These are phyloP conservation scores for Bubalus kerabau DNA, from an alignment of 2,113 vertebrate species.

Conservation along the genomic window DNA sequence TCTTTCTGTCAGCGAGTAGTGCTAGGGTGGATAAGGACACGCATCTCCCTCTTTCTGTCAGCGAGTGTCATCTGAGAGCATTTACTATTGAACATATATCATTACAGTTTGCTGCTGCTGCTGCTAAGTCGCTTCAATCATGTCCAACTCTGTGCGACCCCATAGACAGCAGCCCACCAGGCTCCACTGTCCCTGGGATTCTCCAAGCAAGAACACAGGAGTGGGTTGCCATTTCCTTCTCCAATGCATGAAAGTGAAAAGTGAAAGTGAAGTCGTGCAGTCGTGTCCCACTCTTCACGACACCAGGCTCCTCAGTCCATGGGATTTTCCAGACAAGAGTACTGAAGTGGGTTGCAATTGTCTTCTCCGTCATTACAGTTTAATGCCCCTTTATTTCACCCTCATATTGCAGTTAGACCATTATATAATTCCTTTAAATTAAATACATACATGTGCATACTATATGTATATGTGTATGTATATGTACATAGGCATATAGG, in stretches of 20 bases:
- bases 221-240: no score
- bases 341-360: no score
- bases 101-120: neutral
- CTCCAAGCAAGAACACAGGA: no score
- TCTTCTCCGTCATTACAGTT: neutral
- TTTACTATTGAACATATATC: neutral
- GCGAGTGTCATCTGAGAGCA: neutral
- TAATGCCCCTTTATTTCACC: neutral
- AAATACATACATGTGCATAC: neutral
- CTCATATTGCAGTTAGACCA: neutral
- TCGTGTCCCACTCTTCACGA: rapidly evolving
- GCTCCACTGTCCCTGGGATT: no score
- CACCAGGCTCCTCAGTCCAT: no score
- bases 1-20: no score
- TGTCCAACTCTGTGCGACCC: no score
- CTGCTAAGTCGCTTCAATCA: neutral
- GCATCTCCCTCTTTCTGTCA: neutral
- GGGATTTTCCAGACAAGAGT: no score
- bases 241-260: no score
- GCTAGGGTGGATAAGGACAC: neutral
- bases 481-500: neutral
- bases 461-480: neutral
- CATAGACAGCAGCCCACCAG: no score
- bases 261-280: no score
- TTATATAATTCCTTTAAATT: neutral